These are phyloP conservation scores for Steatornis caripensis DNA, from an alignment of 2,113 vertebrate species.

Conservation along the genomic window DNA sequence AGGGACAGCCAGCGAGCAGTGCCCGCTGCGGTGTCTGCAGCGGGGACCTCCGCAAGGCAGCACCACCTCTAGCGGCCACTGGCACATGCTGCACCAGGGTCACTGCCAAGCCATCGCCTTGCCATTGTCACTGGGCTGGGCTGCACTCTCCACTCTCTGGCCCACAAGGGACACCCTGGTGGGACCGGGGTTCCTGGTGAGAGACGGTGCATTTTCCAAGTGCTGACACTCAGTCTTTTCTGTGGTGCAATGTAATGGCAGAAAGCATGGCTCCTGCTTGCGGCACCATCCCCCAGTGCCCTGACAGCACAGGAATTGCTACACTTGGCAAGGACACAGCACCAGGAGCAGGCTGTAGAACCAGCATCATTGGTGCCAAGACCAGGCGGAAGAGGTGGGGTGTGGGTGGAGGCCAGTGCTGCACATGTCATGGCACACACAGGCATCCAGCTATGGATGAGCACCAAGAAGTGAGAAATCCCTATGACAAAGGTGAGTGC, in stretches of 20 bases:
- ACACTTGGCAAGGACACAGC: background rate
- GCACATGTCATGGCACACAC: fast-evolving
- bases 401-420: fast-evolving
- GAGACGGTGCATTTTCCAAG: background rate
- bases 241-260: background rate
- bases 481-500: fast-evolving
- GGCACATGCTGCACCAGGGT: background rate
- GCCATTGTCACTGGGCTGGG: background rate
- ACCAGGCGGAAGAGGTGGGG: background rate
- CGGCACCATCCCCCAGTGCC: background rate
- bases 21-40: background rate
- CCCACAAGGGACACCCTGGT: background rate
- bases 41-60: background rate
- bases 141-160: background rate
- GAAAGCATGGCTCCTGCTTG: background rate
- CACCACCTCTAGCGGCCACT: conserved; percentile 40
- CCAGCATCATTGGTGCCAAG: fast-evolving
- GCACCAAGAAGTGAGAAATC: background rate
- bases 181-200: background rate
- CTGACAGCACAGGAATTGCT: background rate
- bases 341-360: background rate
- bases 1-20: fast-evolving
- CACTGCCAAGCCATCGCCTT: background rate
- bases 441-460: background rate
- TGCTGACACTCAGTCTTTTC: background rate